These are phyloP conservation scores for Panthera leo DNA, from an alignment of 2,113 vertebrate species.

Conservation along the genomic window DNA sequence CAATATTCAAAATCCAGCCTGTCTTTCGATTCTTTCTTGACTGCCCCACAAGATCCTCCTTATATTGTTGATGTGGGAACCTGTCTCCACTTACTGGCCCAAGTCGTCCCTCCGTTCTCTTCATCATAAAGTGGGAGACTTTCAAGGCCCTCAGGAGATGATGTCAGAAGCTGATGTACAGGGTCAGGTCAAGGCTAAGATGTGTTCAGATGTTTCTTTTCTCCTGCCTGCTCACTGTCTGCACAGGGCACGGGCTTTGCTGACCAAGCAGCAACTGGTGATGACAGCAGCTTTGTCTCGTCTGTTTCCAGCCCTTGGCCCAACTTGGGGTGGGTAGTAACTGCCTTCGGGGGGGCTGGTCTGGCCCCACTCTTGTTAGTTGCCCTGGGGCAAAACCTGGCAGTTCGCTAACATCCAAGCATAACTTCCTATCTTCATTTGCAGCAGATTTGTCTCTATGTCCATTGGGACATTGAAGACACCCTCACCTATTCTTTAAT, in stretches of 20 bases:
- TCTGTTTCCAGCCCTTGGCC: not conserved
- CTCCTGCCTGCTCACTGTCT: not conserved
- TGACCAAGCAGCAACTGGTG: fast-evolving
- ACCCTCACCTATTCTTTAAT: no score
- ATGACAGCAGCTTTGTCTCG: not conserved
- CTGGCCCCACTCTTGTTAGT: not conserved
- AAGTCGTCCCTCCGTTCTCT: not conserved
- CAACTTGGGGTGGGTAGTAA: not conserved
- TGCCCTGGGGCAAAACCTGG: not conserved
- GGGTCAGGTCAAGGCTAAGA: not conserved
- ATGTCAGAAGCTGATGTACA: not conserved
- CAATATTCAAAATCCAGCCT: not conserved
- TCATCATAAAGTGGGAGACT: not conserved
- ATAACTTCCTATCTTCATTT: not conserved
- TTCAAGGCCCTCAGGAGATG: fast-evolving
- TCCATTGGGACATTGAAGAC: not conserved
- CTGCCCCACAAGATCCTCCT: not conserved
- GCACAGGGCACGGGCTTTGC: not conserved
- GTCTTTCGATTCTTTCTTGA: not conserved
- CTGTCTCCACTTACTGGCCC: not conserved
- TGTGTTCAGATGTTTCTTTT: not conserved
- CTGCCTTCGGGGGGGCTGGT: fast-evolving
- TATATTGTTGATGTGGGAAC: not conserved
- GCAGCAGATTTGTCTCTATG: not conserved
- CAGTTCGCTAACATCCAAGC: not conserved